Base-by-base conservation (phyloP, 2,888 invertebrate genomes). In the Mesorhabditis spiculigera region DNA sequence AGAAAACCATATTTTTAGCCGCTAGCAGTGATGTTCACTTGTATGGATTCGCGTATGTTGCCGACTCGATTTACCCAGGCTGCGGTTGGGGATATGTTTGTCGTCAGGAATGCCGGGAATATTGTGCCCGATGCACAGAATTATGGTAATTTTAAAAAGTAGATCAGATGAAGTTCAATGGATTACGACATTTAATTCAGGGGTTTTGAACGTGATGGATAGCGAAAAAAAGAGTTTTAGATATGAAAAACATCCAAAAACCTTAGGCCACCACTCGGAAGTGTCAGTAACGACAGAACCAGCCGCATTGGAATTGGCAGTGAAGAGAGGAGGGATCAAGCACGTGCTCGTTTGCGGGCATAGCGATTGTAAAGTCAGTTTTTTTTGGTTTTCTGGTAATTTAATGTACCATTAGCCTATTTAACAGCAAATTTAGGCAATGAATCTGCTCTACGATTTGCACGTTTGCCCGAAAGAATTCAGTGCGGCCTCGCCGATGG, bases 21-120 rank as follows among this genome's bases (percentile, higher is more conserved):
- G 42, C 93, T 93, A 90, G 94, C 95, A 76, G 92, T 96, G 75
- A 94, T 96, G 89, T 95, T 95, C 88, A 94, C 95, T 65, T 96
- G 96, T 87, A 95, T 96, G 92, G 96, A 96, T 90, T 94, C 94
- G 87, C 90, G 96, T 88, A 93, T 96, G 92, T 91, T 95, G 82
- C 94, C 95, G 43, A 94, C 95, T 73, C 90, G 94, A 86, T 94
- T 95, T 87, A 94, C 95, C 69, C 93, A 94, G 70, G 77, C 94
- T 70, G 92, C 93, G 87, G 93, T 95, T 78, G 96, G 96, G 66
- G 95, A 96, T 87, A 94, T 95, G 93, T 95, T 95, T 89, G 92
- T 95, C 82, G 94, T 95, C 4, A 90, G 95, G 88, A 96, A 96
- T 89, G 95, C 95, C 65, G 96, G 95, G 4, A 96, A 96, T 87